Percentiles rank a stretch among this genome's conserved stretches.
These are phyloP conservation scores for Ennomos quercinarius DNA, from an alignment of 2,888 invertebrate species.

Conservation along the genomic window DNA sequence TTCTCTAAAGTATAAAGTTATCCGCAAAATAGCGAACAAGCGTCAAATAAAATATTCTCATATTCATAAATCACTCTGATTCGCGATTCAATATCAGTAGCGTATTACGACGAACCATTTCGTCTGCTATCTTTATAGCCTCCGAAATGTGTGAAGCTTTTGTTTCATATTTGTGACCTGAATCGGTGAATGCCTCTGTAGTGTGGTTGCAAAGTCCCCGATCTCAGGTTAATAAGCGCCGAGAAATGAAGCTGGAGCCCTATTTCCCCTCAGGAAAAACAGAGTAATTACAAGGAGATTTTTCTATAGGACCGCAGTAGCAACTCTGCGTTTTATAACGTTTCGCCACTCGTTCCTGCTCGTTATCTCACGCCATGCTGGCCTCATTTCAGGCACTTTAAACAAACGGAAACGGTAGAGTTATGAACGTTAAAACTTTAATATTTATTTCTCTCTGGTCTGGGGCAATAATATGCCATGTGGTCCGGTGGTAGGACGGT, in stretches of 20 bases:
- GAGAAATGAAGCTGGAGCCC: slow-evolving; percentile 50
- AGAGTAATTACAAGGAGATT: slow-evolving; percentile 52
- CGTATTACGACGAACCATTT: slow-evolving; percentile 13
- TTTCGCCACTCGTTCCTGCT: slow-evolving; percentile 66
- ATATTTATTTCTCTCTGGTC: slow-evolving; percentile 56
- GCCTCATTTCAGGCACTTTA: slow-evolving; percentile 74
- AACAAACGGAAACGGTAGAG: slow-evolving; percentile 65
- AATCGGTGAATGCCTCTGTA: slow-evolving; percentile 53
- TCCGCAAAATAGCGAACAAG: background rate
- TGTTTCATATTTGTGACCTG: slow-evolving; percentile 62
- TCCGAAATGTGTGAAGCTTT: slow-evolving; percentile 36
- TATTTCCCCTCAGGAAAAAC: slow-evolving; percentile 49
- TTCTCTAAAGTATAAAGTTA: no score
- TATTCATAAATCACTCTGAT: slow-evolving; percentile 2
- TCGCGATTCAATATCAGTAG: slow-evolving; percentile 4
- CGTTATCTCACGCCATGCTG: slow-evolving; percentile 71
- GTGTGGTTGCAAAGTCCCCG: slow-evolving; percentile 56
- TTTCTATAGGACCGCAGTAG: slow-evolving; percentile 50
- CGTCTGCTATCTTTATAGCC: slow-evolving; percentile 25
- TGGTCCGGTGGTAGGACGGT: no score
- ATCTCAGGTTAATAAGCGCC: slow-evolving; percentile 66
- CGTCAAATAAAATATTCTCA: background rate
- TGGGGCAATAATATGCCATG: slow-evolving; percentile 6
- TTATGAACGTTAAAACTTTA: slow-evolving; percentile 71
- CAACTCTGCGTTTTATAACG: slow-evolving; percentile 51